phyloP scores from a whole-genome alignment of 2,113 vertebrate species.

The Thunnus maccoyii region DNA sequence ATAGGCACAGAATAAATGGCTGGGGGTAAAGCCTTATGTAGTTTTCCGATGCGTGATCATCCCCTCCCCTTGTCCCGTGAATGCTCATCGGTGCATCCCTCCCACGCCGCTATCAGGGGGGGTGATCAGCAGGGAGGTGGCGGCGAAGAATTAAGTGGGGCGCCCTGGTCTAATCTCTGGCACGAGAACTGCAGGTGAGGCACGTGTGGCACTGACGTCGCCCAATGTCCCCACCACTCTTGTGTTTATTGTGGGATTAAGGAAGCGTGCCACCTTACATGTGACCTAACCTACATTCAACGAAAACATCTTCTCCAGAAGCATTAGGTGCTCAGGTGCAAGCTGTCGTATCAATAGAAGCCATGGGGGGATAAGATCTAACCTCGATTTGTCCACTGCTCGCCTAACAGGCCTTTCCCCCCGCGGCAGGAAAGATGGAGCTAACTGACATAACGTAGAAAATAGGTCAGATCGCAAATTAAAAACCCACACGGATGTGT shows the following conservation, averaged over 20 bases:
- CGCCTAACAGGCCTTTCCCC: constrained; percentile 26
- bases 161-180: constrained; percentile 54
- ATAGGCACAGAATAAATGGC: constrained; percentile 1
- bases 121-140: constrained; percentile 38
- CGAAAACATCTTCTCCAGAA: constrained; percentile 67
- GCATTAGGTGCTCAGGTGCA: constrained; percentile 77
- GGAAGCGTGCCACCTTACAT: constrained; percentile 72
- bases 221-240: constrained; percentile 14
- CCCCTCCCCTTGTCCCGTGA: constrained; percentile 36
- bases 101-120: constrained; percentile 4
- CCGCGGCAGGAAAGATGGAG: neutral
- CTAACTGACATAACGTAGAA: constrained; percentile 52
- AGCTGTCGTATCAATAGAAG: constrained; percentile 70
- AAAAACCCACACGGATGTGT: constrained; percentile 28
- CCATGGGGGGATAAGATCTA: constrained; percentile 80
- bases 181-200: constrained; percentile 74
- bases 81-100: constrained; percentile 18
- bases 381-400: constrained; percentile 65
- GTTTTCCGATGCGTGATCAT: neutral
- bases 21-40: constrained; percentile 66
- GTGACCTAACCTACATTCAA: constrained; percentile 70
- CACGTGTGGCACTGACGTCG: constrained; percentile 48
- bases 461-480: constrained; percentile 68
- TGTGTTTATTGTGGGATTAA: constrained; percentile 69
- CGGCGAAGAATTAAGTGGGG: constrained; percentile 36